Base-by-base conservation (phyloP, 2,888 invertebrate genomes). In the Suillia variegata region DNA sequence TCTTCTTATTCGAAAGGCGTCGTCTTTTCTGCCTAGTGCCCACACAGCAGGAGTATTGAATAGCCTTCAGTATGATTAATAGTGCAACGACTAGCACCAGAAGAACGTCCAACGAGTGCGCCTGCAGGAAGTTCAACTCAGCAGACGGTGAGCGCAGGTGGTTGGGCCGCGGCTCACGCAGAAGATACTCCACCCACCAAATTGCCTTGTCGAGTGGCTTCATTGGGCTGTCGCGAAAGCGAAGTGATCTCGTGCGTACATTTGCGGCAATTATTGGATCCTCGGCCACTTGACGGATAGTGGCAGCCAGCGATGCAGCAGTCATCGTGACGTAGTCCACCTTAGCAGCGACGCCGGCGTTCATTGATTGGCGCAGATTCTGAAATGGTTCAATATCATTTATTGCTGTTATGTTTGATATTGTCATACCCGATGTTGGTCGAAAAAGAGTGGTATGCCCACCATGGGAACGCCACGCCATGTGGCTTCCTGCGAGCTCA, bases 141-240 rank as follows among this genome's bases (percentile, higher is more conserved):
- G 81, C 63, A 76, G 53, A 82, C n/a, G 82, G 81, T 8, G 85
- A 77, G 52, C 58, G 58, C 5, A 85, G 77, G 74, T 87, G 84
- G 3, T 76, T 79, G 0, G 86, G 85, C 1, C 86, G 85, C 6
- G 80, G 77, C 17, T 86, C 84, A 6, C 82, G 78, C 1, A 85
- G 83, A 0, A 87, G 84, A 67, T 87, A 85, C 70, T 88, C 87
- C n/a, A 86, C 82, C 88, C 87, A 88, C 76, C 85, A 85, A 1
- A 86, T 79, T 3, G 88, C 82, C 15, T 85, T 85, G 17, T 85
- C 84, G n/a, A 86, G 79, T 0, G 88, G 85, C 1, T 83, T 75
- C 66, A 85, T 72, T 0, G 83, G 84, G 1, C 86, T 82, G 68
- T 86, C 85, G 45, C 75, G 76, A 75, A 83, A 85, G 38, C 81